phyloP scores from a whole-genome alignment of 2,888 invertebrate species.

The Vannuccia rotundouncinata region DNA sequence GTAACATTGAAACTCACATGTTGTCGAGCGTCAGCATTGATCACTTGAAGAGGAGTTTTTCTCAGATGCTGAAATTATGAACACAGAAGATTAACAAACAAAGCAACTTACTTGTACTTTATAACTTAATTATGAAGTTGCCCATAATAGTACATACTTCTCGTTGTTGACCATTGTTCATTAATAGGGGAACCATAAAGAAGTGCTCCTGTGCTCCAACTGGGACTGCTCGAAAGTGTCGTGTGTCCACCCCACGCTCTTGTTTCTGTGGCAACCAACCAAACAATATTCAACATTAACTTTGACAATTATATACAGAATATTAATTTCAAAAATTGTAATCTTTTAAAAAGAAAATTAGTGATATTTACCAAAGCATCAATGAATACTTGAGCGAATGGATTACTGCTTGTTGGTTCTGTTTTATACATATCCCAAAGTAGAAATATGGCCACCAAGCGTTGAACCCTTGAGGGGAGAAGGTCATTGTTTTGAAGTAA shows the following conservation, averaged over 20 bases:
- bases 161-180: constrained; percentile 9
- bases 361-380: constrained; percentile 59
- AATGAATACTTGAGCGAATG: constrained; percentile 68
- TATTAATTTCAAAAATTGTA: background rate
- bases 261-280: too few species aligned
- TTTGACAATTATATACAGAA: too few species aligned
- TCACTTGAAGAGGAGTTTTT: constrained; percentile 9
- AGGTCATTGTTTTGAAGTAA: constrained; percentile 67
- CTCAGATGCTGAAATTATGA: background rate
- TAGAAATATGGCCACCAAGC: constrained; percentile 65
- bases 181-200: background rate
- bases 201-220: background rate
- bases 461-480: constrained; percentile 65
- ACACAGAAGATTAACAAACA: background rate
- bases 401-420: constrained; percentile 65
- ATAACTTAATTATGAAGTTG: background rate
- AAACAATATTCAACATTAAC: background rate
- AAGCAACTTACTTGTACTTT: background rate
- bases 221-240: background rate
- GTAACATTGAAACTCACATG: background rate
- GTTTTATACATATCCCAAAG: constrained; percentile 67
- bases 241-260: background rate
- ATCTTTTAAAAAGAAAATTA: background rate
- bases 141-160: background rate
- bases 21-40: background rate